Evolutionary conservation across 2,797 vertebrate genomes (phyloP).

Genomic region (Sebastes diaconus): DNA sequence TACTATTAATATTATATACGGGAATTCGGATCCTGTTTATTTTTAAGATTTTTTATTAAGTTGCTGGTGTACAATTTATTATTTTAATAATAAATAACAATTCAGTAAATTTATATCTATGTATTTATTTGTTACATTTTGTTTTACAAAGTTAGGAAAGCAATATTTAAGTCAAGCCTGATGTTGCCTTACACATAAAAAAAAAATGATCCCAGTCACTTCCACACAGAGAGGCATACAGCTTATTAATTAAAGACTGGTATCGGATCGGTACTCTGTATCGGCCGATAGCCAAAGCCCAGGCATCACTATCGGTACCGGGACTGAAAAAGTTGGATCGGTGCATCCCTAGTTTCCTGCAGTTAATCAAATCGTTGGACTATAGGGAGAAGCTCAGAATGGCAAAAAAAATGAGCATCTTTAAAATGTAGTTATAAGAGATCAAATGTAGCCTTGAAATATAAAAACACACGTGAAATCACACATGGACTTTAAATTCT

Average conservation of each 20-base stretch:
- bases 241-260: too few relatives aligned
- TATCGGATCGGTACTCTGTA: neutral
- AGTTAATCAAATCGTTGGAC: neutral
- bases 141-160: too few relatives aligned
- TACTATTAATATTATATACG: neutral
- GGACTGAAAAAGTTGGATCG: neutral
- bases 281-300: neutral
- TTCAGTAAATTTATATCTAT: neutral
- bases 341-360: neutral
- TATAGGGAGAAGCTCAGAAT: neutral
- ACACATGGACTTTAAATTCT: neutral
- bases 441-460: neutral
- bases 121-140: neutral
- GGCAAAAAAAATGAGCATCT: neutral
- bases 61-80: neutral
- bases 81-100: neutral
- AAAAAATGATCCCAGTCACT: too few relatives aligned
- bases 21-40: accelerated
- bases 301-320: too few relatives aligned
- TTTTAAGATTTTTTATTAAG: neutral
- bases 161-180: too few relatives aligned
- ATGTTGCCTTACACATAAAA: too few relatives aligned
- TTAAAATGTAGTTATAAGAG: neutral
- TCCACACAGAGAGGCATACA: too few relatives aligned
- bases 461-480: neutral